Evolutionary conservation across 2,888 invertebrate species (phyloP), one percentile per base, ranked within the genome.

Genomic region (Drosophila leonis): DNA sequence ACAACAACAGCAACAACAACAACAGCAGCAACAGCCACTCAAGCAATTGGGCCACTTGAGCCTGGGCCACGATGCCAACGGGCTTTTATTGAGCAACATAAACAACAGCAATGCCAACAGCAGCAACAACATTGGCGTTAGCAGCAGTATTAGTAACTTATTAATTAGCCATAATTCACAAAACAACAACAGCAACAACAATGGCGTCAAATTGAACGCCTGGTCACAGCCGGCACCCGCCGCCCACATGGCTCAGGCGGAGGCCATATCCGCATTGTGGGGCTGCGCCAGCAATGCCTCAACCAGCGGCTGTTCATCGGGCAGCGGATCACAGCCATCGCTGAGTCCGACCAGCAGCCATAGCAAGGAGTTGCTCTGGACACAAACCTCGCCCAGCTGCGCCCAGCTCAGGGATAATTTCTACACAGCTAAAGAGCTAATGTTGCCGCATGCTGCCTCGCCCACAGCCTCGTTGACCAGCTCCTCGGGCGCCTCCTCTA

Each of bases 361-460:
- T 79, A 92, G 93, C 82, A 93, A 93, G 82, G 93, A 93, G 80
- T 88, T 92, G 68, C 88, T 93, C 33, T 93, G 93, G 92, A 88
- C 92, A 18, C 92, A 92, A 78, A 90, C 91, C 35, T 92, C 93
- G 70, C 92, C 93, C 72, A 91, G 62, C 48, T 64, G 84, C 41
- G 62, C 54, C 12, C 82, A 74, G 65, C 70, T 82, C 68, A 82
- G 78, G 71, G 80, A 82, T 15, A 78, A 72, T 57, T 83, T 77
- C 60, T 81, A 78, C 71, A 75, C 66, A 18, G 73, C 69, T 52
- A 81, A 76, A 37, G 78, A 77, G 33, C 18, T 72, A 49, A 33
- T 75, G 73, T 24, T 75, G 73, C 78, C 78, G 20, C 80, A 88
- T 65, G 78, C 82, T 60, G 88, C 89, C 49, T 92, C 92, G 15